Conservation (phyloP, 2,797 vertebrate genomes). For the Leontocebus nigricollis region DNA sequence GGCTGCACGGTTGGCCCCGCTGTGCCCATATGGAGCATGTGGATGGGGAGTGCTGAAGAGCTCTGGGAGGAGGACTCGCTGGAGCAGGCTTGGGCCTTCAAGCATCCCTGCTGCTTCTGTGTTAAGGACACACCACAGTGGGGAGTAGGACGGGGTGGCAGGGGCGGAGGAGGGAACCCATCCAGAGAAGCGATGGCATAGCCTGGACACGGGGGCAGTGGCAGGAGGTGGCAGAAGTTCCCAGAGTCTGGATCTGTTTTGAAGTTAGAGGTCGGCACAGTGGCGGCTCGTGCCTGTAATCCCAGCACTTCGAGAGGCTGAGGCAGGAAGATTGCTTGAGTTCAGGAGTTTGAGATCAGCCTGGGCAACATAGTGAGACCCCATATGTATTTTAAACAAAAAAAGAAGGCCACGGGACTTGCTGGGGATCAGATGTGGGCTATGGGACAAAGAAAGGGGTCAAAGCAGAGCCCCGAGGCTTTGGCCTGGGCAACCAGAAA, state of each 20-base stretch:
- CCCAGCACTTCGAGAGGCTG: neutral
- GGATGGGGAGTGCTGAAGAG: neutral
- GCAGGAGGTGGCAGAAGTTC: neutral
- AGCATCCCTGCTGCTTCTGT: rapidly evolving
- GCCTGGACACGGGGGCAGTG: neutral
- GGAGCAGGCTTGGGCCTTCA: neutral
- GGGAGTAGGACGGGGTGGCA: rapidly evolving
- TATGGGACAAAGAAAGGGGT: neutral
- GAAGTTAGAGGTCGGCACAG: neutral
- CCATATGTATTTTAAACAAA: neutral
- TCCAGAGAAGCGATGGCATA: neutral
- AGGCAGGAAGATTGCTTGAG: neutral
- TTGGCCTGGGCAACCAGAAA: neutral
- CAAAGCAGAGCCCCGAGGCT: neutral
- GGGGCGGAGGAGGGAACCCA: rapidly evolving
- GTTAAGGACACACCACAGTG: rapidly evolving
- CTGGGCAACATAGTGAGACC: neutral
- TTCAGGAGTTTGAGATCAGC: neutral
- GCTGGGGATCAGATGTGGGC: rapidly evolving
- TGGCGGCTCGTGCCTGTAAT: neutral
- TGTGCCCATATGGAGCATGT: rapidly evolving
- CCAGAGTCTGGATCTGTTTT: neutral
- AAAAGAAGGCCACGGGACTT: neutral
- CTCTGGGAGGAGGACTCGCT: neutral
- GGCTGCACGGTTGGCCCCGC: neutral